These are phyloP conservation scores for Globodera ellingtonae DNA, from an alignment of 1,140 invertebrate species.

Conservation along the genomic window DNA sequence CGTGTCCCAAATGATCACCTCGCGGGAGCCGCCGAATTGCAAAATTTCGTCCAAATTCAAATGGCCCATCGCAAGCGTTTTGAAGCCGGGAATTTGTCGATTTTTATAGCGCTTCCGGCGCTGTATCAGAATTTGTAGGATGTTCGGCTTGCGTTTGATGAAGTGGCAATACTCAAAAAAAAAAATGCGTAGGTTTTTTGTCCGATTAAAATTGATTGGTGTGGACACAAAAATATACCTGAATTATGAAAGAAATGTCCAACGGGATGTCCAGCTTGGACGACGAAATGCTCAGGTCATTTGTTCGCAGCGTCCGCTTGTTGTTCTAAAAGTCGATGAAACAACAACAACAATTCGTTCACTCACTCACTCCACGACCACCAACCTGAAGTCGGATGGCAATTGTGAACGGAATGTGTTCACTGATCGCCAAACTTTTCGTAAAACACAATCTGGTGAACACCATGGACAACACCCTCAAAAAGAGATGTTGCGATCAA, in stretches of 20 bases:
- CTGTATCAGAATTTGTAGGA: constrained; percentile 84
- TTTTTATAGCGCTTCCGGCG: constrained; percentile 96
- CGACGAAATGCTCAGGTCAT: constrained; percentile 42
- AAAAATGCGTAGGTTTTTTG: constrained; percentile 1
- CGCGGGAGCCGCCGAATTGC: constrained; percentile 44
- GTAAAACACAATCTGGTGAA: constrained; percentile 34
- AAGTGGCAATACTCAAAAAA: constrained; percentile 75
- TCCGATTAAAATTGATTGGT: background rate
- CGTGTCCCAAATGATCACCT: constrained; percentile 45
- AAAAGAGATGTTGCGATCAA: constrained; percentile 9
- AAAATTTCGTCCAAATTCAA: constrained; percentile 77
- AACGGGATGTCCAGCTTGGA: constrained; percentile 40
- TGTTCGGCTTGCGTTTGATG: constrained; percentile 92
- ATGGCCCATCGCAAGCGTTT: constrained; percentile 90
- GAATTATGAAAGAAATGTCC: constrained; percentile 50
- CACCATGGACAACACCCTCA: constrained; percentile 42
- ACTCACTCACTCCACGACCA: constrained; percentile 27
- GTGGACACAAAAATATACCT: constrained; percentile 22
- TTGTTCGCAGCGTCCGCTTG: constrained; percentile 46
- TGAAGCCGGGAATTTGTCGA: constrained; percentile 94
- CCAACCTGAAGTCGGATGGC: constrained; percentile 47
- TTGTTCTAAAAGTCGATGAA: constrained; percentile 38
- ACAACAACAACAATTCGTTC: constrained; percentile 9
- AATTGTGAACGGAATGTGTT: constrained; percentile 39
- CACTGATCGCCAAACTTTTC: constrained; percentile 32